These are phyloP conservation scores for Syngnathus floridae DNA, from an alignment of 2,113 vertebrate genomes.

Conservation along the genomic window DNA sequence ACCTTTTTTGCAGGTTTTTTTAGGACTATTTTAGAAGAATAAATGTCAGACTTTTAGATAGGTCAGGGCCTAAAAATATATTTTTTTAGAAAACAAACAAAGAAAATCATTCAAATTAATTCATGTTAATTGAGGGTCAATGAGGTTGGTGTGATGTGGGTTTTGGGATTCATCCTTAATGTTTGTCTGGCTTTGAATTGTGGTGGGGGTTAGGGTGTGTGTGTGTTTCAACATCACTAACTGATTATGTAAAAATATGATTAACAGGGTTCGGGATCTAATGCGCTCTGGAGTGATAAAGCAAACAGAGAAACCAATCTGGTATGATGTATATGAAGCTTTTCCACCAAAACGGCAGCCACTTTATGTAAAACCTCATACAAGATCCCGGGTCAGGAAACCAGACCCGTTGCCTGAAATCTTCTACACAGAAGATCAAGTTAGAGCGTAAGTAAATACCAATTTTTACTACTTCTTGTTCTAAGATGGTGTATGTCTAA, in stretches of 20 bases:
- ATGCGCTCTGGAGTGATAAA: conserved; percentile 76
- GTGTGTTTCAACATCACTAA: not conserved
- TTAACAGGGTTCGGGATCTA: conserved; percentile 76
- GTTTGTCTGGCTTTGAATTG: not conserved
- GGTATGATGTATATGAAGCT: conserved; percentile 81
- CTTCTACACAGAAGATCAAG: conserved; percentile 81
- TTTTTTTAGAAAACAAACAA: too few species aligned
- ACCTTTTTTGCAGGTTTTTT: too few species aligned
- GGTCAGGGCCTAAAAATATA: too few species aligned
- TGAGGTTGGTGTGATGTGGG: too few species aligned
- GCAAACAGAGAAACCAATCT: conserved; percentile 73
- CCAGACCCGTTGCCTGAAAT: conserved; percentile 65
- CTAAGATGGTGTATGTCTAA: not conserved
- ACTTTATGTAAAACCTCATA: conserved; percentile 47
- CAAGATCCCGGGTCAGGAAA: conserved; percentile 20
- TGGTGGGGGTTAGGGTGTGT: too few species aligned
- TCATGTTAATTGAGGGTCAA: too few species aligned
- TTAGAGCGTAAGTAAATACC: conserved; percentile 80
- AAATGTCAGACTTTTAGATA: too few species aligned
- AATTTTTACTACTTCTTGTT: too few species aligned
- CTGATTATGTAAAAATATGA: not conserved
- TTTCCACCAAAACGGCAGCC: conserved; percentile 83
- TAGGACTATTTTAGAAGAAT: too few species aligned
- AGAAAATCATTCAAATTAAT: too few species aligned
- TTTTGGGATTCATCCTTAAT: not conserved